Conservation (phyloP, 2,888 invertebrate genomes). For the Rotaria magnacalcarata region DNA sequence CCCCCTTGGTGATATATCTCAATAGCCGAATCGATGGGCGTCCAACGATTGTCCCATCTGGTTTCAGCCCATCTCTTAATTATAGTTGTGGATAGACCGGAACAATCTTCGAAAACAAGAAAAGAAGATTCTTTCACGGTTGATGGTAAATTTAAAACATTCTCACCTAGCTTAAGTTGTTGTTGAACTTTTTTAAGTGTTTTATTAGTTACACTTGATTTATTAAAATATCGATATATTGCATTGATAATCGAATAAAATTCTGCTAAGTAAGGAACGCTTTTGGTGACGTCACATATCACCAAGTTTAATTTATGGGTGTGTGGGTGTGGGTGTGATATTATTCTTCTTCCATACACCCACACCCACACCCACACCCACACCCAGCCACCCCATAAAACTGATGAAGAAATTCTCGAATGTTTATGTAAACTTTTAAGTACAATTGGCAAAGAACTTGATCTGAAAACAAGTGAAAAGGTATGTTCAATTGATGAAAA, state of each 20-base stretch:
- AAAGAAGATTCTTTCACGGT: no score
- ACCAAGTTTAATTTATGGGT: neutral
- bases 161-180: neutral
- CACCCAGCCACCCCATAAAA: conserved; percentile 68
- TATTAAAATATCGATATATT: neutral
- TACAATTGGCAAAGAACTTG: conserved; percentile 81
- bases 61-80: neutral
- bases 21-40: neutral
- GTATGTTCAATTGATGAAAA: neutral
- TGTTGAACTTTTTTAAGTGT: neutral
- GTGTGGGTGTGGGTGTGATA: no score
- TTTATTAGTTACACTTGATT: neutral
- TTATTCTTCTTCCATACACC: no score
- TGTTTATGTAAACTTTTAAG: conserved; percentile 84
- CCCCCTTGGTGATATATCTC: neutral
- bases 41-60: neutral
- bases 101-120: no score
- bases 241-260: neutral
- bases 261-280: neutral
- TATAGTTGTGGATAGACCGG: no score
- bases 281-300: neutral
- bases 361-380: no score
- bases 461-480: conserved; percentile 54
- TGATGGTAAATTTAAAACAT: neutral
- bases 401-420: conserved; percentile 82